phyloP scores from a whole-genome alignment of 2,113 vertebrate species.

The Sylvietta virens region DNA sequence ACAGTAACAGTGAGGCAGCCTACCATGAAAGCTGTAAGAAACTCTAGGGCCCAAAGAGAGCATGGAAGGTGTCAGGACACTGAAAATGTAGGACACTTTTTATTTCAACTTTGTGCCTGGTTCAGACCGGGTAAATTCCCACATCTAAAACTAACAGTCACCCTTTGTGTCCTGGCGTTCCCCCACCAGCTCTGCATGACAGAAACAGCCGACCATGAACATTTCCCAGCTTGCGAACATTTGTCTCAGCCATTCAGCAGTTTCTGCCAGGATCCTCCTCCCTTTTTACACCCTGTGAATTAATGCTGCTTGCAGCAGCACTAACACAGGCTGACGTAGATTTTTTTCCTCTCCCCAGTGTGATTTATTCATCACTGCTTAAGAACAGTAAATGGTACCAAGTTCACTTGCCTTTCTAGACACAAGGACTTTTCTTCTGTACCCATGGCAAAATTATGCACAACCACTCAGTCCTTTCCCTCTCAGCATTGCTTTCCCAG shows the following conservation, averaged over 20 bases:
- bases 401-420: not conserved
- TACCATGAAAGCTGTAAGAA: not conserved
- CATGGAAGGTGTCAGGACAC: not conserved
- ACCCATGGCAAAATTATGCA: not conserved
- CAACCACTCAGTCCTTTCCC: not conserved
- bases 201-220: conserved; percentile 6
- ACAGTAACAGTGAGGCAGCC: not conserved
- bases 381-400: not conserved
- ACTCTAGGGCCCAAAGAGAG: not conserved
- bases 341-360: not conserved
- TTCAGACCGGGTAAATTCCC: not conserved
- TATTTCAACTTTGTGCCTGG: not conserved
- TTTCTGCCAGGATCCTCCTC: conserved; percentile 39
- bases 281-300: conserved; percentile 28
- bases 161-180: not conserved
- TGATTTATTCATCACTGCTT: not conserved
- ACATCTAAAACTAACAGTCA: not conserved
- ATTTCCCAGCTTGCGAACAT: not conserved
- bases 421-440: not conserved
- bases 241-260: conserved; percentile 46
- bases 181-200: not conserved
- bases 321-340: not conserved
- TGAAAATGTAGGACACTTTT: not conserved
- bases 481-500: not conserved
- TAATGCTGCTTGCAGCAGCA: conserved; percentile 56